These are phyloP conservation scores for Gymnopithys bicolor DNA, from an alignment of 2,797 vertebrate species.

Conservation along the genomic window DNA sequence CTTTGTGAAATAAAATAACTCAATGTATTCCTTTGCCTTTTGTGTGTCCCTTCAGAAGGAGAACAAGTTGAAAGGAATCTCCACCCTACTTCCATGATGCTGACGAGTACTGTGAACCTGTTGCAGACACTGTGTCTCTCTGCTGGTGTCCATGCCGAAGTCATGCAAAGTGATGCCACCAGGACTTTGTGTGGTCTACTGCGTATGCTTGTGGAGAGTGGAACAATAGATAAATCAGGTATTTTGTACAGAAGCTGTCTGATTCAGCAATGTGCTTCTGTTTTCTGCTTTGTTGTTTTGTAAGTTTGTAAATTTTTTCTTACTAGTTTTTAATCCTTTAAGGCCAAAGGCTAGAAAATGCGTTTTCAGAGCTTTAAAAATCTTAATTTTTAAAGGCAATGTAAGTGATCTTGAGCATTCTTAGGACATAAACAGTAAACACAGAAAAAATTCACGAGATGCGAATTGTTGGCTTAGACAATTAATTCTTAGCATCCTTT, in stretches of 20 bases:
- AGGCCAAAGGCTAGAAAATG: neutral
- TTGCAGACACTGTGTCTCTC: slow-evolving; percentile 93
- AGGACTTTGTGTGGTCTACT: slow-evolving; percentile 93
- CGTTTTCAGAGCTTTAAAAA: neutral
- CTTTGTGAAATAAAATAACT: neutral
- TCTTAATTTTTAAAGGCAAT: neutral
- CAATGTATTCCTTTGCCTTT: neutral
- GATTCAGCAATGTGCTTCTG: neutral
- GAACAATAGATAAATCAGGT: slow-evolving; percentile 90
- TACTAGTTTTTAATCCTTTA: neutral
- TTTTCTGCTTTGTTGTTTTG: neutral
- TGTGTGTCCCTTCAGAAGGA: slow-evolving; percentile 79
- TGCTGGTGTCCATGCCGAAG: slow-evolving; percentile 91
- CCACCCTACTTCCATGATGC: slow-evolving; percentile 95
- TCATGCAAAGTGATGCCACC: slow-evolving; percentile 91
- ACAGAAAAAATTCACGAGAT: neutral
- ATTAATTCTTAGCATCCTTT: neutral
- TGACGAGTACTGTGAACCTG: slow-evolving; percentile 93
- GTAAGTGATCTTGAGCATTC: neutral
- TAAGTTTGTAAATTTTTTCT: neutral
- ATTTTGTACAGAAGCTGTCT: neutral
- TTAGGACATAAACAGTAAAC: neutral
- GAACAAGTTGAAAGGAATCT: slow-evolving; percentile 89
- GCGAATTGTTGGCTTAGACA: neutral
- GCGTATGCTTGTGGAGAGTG: slow-evolving; percentile 94